Base-by-base conservation (phyloP, 2,797 vertebrate species). In the Enteromius trimaculatus region DNA sequence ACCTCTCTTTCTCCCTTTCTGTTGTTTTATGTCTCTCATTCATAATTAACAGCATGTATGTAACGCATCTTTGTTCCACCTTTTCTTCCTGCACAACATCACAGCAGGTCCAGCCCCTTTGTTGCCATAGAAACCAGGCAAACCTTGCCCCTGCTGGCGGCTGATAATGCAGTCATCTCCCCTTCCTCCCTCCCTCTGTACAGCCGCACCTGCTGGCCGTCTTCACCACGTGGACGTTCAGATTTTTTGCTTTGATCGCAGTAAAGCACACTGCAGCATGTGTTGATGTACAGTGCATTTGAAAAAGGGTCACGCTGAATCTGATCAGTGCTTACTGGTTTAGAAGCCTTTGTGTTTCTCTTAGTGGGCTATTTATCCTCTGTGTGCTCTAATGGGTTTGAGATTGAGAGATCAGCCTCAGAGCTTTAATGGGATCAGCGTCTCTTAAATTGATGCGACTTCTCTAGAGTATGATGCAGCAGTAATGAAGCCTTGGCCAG, bases 31-130 rank as follows among this genome's bases (percentile, higher is more conserved):
- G 31, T 77, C 84, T 84, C 23, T 86, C 89, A 90, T 96, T 89
- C 86, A 95, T 95, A 93, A 93, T 94, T 94, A 87, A 95, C 85
- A 87, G 86, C 13, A 70, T 55, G 55, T 23, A 13, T 23, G 66
- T 26, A 47, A 82, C 21, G n/a, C n/a, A 31, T 70, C 81, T 82
- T 90, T 90, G 74, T 89, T 88, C 87, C 92, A 88, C 88, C 89
- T 16, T 34, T 77, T 78, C 82, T 86, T 90, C 82, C 87, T 76
- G 44, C 82, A 89, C 86, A 92, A 89, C 82, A 83, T 78, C 75
- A 93, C 89, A 87, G 90, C 90, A 82, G 60, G 77, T 86, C 49
- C 76, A 88, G 71, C 86, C 77, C 62, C 85, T 86, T 62, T 86
- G 93, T 94, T 93, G 91, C 91, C 85, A 91, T 92, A 88, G 92